A percentile compares a stretch with the other conserved stretches of the same genome.
These are phyloP conservation scores for Pelmatolapia mariae DNA, from an alignment of 2,113 vertebrate genomes.

Conservation along the genomic window DNA sequence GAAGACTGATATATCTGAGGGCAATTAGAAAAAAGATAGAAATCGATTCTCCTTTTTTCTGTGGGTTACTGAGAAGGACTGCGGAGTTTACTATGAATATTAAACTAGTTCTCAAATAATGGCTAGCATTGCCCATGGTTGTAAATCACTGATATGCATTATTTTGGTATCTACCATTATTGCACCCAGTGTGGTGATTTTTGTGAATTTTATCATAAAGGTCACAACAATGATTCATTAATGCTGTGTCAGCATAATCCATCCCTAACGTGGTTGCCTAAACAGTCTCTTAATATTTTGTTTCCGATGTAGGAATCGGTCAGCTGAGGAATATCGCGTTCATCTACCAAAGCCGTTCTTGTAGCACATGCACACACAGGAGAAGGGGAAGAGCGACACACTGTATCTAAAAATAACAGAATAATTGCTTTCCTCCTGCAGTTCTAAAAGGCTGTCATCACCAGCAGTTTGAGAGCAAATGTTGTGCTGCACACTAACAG, in stretches of 20 bases:
- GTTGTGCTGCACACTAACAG: not conserved
- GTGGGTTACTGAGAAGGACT: not conserved
- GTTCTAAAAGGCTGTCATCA: constrained; percentile 22
- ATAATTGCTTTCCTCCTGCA: constrained; percentile 2
- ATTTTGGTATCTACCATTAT: not conserved
- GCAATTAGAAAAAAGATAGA: not conserved
- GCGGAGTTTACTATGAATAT: not conserved
- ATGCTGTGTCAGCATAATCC: not conserved
- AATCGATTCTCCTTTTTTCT: not conserved
- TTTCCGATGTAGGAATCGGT: not conserved
- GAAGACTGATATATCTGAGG: not conserved
- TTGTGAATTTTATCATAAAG: not conserved
- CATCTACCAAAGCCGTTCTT: not conserved
- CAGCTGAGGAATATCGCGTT: not conserved
- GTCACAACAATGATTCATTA: not conserved
- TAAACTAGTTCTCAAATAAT: not conserved
- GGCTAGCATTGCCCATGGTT: not conserved
- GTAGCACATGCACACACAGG: not conserved
- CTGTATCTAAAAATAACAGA: not conserved
- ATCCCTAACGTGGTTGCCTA: not conserved
- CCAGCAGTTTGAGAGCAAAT: not conserved
- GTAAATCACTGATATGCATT: not conserved
- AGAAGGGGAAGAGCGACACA: not conserved
- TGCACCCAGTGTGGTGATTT: not conserved
- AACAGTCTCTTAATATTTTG: not conserved